Evolutionary conservation across 2,888 invertebrate genomes (phyloP).

Genomic region (Lochmaea capreae): DNA sequence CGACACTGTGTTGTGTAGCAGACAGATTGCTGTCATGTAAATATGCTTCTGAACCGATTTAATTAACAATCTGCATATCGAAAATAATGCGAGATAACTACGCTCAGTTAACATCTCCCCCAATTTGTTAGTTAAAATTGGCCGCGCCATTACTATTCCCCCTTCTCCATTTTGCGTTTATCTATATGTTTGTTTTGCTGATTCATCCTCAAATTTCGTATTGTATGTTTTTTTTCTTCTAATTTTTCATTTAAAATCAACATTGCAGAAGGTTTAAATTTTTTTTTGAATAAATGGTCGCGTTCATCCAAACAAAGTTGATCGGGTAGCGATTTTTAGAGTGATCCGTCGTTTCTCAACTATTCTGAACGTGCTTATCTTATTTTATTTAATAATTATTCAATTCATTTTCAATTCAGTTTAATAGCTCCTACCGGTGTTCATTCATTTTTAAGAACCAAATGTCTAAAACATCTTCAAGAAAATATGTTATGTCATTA

Average conservation of each 20-base stretch:
- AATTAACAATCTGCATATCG: constrained; percentile 67
- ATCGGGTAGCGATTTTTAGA: too few relatives aligned
- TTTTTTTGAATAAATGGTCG: neutral
- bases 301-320: too few relatives aligned
- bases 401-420: too few relatives aligned
- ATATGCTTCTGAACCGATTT: constrained; percentile 65
- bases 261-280: neutral
- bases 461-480: too few relatives aligned
- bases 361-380: too few relatives aligned
- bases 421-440: too few relatives aligned
- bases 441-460: too few relatives aligned
- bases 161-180: constrained; percentile 25
- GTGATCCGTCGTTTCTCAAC: too few relatives aligned
- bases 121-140: constrained; percentile 54
- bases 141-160: constrained; percentile 42
- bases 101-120: constrained; percentile 61
- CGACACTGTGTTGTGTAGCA: constrained; percentile 59
- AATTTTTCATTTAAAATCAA: neutral
- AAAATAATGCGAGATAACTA: constrained; percentile 65
- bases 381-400: too few relatives aligned
- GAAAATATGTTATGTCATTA: too few relatives aligned
- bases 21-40: constrained; percentile 68
- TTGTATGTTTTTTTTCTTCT: neutral
- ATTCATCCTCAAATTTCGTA: constrained; percentile 7
- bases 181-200: constrained; percentile 22